Evolutionary conservation across 2,888 invertebrate species (phyloP).

Genomic region (Amphiduros pacificus): DNA sequence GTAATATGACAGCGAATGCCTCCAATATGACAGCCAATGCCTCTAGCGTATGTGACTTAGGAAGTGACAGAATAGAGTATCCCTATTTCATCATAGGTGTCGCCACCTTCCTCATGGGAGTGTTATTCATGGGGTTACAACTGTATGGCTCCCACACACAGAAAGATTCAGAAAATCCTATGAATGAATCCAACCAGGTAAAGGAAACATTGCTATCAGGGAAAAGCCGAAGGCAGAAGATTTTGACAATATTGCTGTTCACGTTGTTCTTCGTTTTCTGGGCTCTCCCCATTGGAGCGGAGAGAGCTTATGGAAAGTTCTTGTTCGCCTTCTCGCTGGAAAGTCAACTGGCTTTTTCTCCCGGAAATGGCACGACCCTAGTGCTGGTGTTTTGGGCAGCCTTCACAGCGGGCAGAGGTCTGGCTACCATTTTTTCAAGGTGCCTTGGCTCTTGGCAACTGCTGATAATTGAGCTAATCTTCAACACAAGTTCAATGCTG

Average conservation of each 20-base stretch:
- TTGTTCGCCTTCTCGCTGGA: conserved; percentile 15
- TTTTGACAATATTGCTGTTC: not conserved
- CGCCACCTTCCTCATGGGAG: not conserved
- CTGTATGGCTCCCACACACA: not conserved
- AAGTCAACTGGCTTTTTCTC: not conserved
- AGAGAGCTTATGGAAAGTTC: conserved; percentile 15
- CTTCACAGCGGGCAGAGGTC: conserved; percentile 14
- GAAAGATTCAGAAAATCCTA: not conserved
- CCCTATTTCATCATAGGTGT: not conserved
- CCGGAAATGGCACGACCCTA: not conserved
- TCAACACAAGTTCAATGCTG: not conserved
- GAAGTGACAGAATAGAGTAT: not conserved
- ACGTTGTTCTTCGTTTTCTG: not conserved
- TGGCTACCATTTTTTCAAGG: conserved; percentile 1
- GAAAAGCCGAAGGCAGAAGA: not conserved
- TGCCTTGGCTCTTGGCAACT: not conserved
- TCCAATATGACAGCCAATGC: not conserved
- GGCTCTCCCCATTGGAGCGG: conserved; percentile 2
- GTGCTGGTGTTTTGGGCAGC: conserved; percentile 10
- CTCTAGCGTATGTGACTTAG: not conserved
- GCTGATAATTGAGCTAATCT: not conserved
- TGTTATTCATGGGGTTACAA: not conserved
- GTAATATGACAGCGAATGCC: not conserved
- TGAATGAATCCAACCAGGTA: not conserved
- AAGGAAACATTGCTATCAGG: too few relatives aligned